A percentile compares a stretch with the other conserved stretches of the same genome.
These are phyloP conservation scores for Adelosebastes latens DNA, from an alignment of 2,797 vertebrate genomes.

Conservation along the genomic window DNA sequence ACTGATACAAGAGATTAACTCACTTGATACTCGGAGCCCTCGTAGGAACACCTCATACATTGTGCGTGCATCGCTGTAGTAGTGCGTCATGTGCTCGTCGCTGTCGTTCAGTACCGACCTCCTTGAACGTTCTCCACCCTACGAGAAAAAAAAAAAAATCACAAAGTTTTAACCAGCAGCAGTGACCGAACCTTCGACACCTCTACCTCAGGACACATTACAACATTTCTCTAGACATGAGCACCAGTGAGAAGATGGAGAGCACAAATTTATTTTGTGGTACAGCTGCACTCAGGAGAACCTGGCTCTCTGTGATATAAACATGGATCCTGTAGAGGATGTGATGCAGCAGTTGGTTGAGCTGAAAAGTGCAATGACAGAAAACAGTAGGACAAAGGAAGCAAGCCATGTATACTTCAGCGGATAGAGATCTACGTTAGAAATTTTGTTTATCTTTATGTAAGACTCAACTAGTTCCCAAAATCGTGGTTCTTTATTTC, in stretches of 20 bases:
- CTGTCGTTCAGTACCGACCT: constrained; percentile 83
- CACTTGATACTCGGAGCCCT: constrained; percentile 91
- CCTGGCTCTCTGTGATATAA: not conserved
- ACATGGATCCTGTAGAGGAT: not conserved
- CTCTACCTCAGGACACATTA: not conserved
- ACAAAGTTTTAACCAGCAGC: not conserved
- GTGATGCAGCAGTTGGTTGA: not conserved
- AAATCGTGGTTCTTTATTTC: not conserved
- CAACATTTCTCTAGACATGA: not conserved
- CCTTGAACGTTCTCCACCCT: constrained; percentile 86
- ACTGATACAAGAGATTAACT: constrained; percentile 60
- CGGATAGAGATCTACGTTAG: not conserved
- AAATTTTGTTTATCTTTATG: not conserved
- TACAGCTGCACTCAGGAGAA: not conserved
- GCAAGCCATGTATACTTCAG: not conserved
- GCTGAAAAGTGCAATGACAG: not conserved
- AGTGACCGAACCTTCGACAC: not conserved
- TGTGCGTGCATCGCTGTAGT: constrained; percentile 89
- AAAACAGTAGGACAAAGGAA: not conserved
- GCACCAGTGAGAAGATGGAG: not conserved
- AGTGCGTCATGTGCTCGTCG: constrained; percentile 76
- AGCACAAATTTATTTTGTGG: not conserved
- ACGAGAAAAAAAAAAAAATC: not conserved
- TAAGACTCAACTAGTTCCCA: not conserved
- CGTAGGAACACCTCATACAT: constrained; percentile 89